Evolutionary conservation across 2,888 invertebrate genomes (phyloP).

Genomic region (Bedellia somnulentella): DNA sequence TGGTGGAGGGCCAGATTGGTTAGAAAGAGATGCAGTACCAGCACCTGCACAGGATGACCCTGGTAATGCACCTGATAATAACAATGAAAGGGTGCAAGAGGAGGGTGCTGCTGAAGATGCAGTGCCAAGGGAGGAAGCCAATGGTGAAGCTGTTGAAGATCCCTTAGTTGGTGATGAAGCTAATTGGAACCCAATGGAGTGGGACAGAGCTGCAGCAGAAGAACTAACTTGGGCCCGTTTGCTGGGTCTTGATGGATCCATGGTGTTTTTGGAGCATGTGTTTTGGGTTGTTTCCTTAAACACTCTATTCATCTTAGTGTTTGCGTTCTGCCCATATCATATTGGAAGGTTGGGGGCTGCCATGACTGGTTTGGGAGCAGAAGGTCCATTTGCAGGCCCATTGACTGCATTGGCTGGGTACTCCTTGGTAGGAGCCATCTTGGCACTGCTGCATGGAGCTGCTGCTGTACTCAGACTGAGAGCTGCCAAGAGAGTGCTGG

Average conservation of each 20-base stretch:
- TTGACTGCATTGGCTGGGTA: constrained; percentile 93
- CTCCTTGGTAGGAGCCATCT: constrained; percentile 79
- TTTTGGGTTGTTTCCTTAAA: constrained; percentile 99
- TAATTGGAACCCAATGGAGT: constrained; percentile 98
- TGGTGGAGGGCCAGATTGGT: constrained; percentile 96
- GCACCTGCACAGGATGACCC: constrained; percentile 47
- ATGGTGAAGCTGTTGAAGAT: constrained; percentile 46
- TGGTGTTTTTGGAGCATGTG: constrained; percentile 97
- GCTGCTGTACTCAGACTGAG: constrained; percentile 80
- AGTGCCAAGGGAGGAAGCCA: constrained; percentile 30
- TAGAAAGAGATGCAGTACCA: constrained; percentile 71
- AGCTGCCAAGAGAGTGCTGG: constrained; percentile 81
- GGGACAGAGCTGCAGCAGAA: constrained; percentile 96
- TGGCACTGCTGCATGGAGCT: constrained; percentile 83
- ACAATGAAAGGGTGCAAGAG: constrained; percentile 46
- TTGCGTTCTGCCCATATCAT: constrained; percentile 96
- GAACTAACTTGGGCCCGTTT: constrained; percentile 98
- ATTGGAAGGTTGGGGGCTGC: constrained; percentile 86
- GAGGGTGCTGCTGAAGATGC: constrained; percentile 29
- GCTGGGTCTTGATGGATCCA: constrained; percentile 92
- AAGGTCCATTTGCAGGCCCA: constrained; percentile 90
- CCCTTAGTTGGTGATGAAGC: constrained; percentile 72
- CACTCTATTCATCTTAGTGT: constrained; percentile 93
- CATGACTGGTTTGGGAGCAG: constrained; percentile 45
- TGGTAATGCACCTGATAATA: constrained; percentile 39